Base-by-base conservation (phyloP, 2,113 vertebrate genomes). In the Nestor notabilis region DNA sequence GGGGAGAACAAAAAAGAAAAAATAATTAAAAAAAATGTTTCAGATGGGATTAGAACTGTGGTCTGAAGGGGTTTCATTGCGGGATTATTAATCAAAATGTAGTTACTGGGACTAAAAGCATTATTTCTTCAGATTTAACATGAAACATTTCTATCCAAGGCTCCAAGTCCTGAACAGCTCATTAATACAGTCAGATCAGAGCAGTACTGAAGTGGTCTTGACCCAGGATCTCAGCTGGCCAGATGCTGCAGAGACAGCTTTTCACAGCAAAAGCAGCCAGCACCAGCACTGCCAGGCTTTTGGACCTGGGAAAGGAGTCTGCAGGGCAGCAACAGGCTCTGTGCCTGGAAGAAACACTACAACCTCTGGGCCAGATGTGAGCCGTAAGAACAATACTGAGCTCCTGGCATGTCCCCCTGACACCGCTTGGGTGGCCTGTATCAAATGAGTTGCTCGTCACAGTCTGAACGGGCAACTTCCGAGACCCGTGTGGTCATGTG, bases 1-100 rank as follows among this genome's bases (percentile, higher is more conserved):
- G 7, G 3, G 4, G 2, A 0, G 12, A 17, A 23, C 39, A 19
- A 25, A 31, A 9, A 2, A 1, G 28, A 44, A n/a, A 33, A 19
- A n/a, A 7, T 1, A n/a, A 60, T 11, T 21, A 4, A 7, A 21
- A 64, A 46, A 64, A 46, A 4, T 17, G 0, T 68, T 87, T 71
- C 27, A 47, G 27, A 37, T 33, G 24, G 4, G 24, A 43, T 61
- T 66, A 86, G 84, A 83, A 60, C 14, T 33, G 43, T 37, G 46
- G 9, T 70, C 60, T 71, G 80, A 83, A 88, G 37, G 43, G 66
- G 16, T 47, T 78, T 47, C 13, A 10, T 47, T 66, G n/a, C 21
- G 61, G 44, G 3, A 11, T 70, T 75, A 47, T 47, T 65, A 50
- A 68, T 28, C 17, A 52, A 58, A 49, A 49, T 10, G 24, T 27